Percentiles rank a stretch among this genome's conserved stretches.
Evolutionary conservation across 2,888 invertebrate genomes (phyloP).

Genomic region (Ischnura elegans): DNA sequence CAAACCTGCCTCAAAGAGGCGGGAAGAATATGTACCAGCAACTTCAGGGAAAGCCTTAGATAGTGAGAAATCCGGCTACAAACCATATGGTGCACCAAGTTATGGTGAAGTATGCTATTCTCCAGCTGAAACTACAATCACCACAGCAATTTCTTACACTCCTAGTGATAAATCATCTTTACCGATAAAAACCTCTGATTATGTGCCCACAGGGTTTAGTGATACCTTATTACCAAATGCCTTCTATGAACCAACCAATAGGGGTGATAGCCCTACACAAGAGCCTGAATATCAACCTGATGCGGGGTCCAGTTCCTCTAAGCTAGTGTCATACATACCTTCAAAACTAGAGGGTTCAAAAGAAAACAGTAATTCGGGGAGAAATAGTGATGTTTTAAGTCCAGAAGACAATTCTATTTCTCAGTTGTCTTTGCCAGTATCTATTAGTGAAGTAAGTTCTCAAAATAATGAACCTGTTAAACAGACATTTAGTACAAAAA

Average conservation of each 20-base stretch:
- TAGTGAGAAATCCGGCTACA: conserved; percentile 37
- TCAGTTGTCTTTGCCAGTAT: no score
- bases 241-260: conserved; percentile 69
- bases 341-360: conserved; percentile 68
- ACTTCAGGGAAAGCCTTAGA: conserved; percentile 40
- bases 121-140: neutral
- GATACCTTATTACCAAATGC: conserved; percentile 21
- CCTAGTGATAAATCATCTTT: conserved; percentile 60
- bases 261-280: conserved; percentile 40
- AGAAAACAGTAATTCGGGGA: conserved; percentile 32
- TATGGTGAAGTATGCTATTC: conserved; percentile 57
- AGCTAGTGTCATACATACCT: conserved; percentile 69
- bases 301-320: conserved; percentile 9
- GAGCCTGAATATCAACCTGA: conserved; percentile 70
- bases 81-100: neutral
- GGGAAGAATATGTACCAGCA: conserved; percentile 56
- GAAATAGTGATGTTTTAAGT: conserved; percentile 14
- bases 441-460: neutral
- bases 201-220: conserved; percentile 44
- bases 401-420: neutral
- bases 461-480: neutral
- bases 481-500: neutral
- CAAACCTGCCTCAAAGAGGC: neutral
- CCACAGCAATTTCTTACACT: conserved; percentile 10
- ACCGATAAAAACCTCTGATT: conserved; percentile 37